Conservation (phyloP, 2,888 invertebrate genomes). For the Cyclophora albipunctata region DNA sequence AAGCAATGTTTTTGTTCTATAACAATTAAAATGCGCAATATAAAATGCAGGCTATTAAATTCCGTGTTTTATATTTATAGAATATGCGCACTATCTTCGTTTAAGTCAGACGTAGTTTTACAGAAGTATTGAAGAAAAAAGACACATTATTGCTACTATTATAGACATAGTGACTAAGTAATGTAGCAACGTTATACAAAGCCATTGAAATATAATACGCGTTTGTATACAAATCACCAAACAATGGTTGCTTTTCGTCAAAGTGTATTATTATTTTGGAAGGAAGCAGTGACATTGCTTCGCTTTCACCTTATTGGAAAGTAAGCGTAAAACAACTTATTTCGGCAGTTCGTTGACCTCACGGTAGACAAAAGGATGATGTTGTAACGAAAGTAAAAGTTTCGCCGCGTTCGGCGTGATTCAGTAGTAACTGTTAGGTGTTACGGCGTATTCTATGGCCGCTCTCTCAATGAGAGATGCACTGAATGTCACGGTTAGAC, state of each 20-base stretch:
- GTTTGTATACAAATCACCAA: slow-evolving; percentile 33
- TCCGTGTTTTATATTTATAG: no score
- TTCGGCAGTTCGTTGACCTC: slow-evolving; percentile 71
- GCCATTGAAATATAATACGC: no score
- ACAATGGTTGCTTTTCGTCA: slow-evolving; percentile 47
- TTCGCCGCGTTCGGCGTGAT: slow-evolving; percentile 3
- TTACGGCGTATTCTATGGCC: slow-evolving; percentile 31
- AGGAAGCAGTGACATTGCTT: slow-evolving; percentile 69
- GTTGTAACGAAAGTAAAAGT: slow-evolving; percentile 69
- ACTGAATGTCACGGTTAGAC: slow-evolving; percentile 68
- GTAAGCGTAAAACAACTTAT: slow-evolving; percentile 72
- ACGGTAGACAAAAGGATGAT: slow-evolving; percentile 61
- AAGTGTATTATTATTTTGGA: slow-evolving; percentile 62
- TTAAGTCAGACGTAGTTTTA: no score
- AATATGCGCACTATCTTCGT: slow-evolving; percentile 7
- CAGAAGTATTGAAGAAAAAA: no score
- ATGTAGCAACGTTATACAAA: slow-evolving; percentile 10
- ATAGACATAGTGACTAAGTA: slow-evolving; percentile 6
- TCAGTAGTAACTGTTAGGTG: slow-evolving; percentile 23
- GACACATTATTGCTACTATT: no score
- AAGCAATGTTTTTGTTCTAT: neutral
- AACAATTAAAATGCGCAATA: neutral
- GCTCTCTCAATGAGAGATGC: no score
- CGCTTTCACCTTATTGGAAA: slow-evolving; percentile 75
- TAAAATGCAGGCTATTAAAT: neutral